phyloP scores from a whole-genome alignment of 92 coral and sea anemone species.

The Porites evermanni region DNA sequence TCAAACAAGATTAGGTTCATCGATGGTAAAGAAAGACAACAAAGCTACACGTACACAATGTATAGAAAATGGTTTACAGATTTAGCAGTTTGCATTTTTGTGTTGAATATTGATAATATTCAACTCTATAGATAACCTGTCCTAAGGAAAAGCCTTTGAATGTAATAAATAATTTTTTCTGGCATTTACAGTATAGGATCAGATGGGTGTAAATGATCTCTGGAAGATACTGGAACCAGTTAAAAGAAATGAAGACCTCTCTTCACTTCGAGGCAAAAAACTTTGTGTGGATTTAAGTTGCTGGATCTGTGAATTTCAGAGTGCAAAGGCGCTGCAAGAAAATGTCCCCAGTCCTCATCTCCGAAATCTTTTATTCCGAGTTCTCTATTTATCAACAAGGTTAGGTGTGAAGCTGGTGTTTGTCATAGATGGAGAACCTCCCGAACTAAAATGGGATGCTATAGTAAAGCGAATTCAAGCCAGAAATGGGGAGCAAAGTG shows the following conservation, averaged over 20 bases:
- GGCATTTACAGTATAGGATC: not conserved
- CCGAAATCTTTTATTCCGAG: slow-evolving; percentile 88
- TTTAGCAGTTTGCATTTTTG: no score
- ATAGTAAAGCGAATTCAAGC: slow-evolving; percentile 81
- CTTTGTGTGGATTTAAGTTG: slow-evolving; percentile 92
- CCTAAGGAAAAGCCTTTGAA: no score
- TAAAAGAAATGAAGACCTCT: slow-evolving; percentile 64
- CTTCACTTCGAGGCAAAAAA: slow-evolving; percentile 72
- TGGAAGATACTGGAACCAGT: slow-evolving; percentile 96
- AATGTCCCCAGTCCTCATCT: slow-evolving; percentile 88
- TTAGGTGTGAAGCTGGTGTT: slow-evolving; percentile 91
- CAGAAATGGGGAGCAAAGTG: slow-evolving; percentile 56
- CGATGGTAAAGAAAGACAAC: no score
- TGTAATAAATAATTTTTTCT: no score
- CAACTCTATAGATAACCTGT: no score
- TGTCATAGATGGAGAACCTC: slow-evolving; percentile 93
- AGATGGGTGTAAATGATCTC: slow-evolving; percentile 92
- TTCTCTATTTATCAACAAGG: slow-evolving; percentile 73
- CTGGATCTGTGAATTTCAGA: slow-evolving; percentile 97
- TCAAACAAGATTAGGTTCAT: no score
- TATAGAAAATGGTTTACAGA: no score
- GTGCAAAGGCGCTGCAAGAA: slow-evolving; percentile 85
- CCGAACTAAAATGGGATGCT: slow-evolving; percentile 93
- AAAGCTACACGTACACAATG: no score
- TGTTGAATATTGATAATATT: no score